Conservation (phyloP, 2,888 invertebrate species). For the Germaria angustata region DNA sequence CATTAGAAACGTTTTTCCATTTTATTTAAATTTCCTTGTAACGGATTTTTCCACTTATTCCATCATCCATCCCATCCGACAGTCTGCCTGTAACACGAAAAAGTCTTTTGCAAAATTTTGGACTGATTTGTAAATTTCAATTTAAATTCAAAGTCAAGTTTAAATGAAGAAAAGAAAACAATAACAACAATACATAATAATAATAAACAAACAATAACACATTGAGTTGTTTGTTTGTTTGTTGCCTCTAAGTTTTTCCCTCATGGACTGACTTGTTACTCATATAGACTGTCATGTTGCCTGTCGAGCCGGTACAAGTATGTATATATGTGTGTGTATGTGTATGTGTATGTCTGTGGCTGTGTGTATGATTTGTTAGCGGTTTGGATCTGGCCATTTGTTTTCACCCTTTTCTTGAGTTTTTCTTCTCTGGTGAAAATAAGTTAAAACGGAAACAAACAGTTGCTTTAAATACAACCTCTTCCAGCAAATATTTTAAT, state of each 20-base stretch:
- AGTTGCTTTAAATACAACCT: constrained; percentile 1
- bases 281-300: constrained; percentile 58
- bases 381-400: constrained; percentile 15
- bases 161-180: constrained; percentile 18
- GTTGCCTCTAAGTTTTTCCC: background rate
- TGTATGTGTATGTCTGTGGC: background rate
- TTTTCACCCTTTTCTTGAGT: constrained; percentile 18
- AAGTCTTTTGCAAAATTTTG: constrained; percentile 60
- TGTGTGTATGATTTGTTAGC: constrained; percentile 5
- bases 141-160: constrained; percentile 66
- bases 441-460: constrained; percentile 57
- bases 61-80: background rate
- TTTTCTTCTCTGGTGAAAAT: constrained; percentile 40
- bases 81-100: constrained; percentile 40
- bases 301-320: background rate
- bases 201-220: background rate
- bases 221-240: too few species aligned
- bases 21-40: constrained; percentile 33
- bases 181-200: too few species aligned
- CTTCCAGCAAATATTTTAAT: background rate
- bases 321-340: background rate
- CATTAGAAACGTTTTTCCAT: constrained; percentile 24
- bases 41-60: constrained; percentile 24
- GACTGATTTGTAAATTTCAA: constrained; percentile 65
- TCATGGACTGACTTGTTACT: constrained; percentile 46